phyloP scores from a whole-genome alignment of 2,797 vertebrate genomes.

The Pipistrellus pipistrellus region DNA sequence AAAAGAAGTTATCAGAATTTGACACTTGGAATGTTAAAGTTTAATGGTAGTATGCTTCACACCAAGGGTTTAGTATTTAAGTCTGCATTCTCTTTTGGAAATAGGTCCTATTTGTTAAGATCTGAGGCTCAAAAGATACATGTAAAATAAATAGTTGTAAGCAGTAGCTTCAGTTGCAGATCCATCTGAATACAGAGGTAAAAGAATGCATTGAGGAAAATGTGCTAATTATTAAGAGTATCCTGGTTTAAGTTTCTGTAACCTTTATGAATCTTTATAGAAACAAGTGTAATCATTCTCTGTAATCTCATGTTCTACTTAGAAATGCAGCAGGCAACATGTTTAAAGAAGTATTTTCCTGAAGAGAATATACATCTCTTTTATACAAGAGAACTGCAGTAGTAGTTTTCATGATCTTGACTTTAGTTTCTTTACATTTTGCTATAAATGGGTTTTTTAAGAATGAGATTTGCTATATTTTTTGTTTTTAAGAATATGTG shows the following conservation, averaged over 20 bases:
- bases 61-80: conserved; percentile 65
- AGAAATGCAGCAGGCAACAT: conserved; percentile 43
- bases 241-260: conserved; percentile 69
- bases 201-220: conserved; percentile 46
- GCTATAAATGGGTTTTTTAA: conserved; percentile 52
- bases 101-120: conserved; percentile 70
- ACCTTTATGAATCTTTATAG: conserved; percentile 58
- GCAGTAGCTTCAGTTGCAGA: conserved; percentile 15
- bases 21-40: conserved; percentile 80
- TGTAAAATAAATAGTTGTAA: conserved; percentile 51
- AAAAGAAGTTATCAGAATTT: conserved; percentile 76
- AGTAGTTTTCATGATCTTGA: conserved; percentile 67
- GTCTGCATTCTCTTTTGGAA: conserved; percentile 72
- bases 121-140: conserved; percentile 52
- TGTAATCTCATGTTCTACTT: conserved; percentile 30
- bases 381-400: conserved; percentile 65
- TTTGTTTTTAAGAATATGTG: conserved; percentile 62
- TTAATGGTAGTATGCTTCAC: conserved; percentile 70
- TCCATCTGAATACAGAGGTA: conserved; percentile 4
- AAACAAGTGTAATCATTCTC: conserved; percentile 53
- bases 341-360: conserved; percentile 73
- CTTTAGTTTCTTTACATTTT: conserved; percentile 68
- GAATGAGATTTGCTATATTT: conserved; percentile 17
- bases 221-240: conserved; percentile 47
- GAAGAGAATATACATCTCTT: conserved; percentile 53